phyloP scores from a whole-genome alignment of 2,113 vertebrate species.

The Chamaetylas fuelleborni region DNA sequence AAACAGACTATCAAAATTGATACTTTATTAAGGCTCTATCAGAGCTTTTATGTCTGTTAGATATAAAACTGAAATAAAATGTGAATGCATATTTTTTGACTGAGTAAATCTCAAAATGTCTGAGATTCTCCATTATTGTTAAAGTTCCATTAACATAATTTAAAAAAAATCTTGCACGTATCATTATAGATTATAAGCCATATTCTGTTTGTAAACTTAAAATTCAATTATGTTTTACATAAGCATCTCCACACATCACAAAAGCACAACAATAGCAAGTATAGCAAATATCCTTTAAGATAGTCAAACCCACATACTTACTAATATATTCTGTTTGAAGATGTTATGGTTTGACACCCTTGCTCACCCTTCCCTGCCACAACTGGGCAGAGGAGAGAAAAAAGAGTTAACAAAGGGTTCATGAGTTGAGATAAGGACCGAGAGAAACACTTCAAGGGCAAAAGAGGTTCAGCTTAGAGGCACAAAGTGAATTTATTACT shows the following conservation, averaged over 20 bases:
- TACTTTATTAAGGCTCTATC: not conserved
- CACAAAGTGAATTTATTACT: not conserved
- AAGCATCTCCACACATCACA: not conserved
- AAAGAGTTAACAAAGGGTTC: not conserved
- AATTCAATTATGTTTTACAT: not conserved
- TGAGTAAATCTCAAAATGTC: not conserved
- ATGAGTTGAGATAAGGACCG: not conserved
- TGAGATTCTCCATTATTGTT: not conserved
- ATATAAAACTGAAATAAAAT: not conserved
- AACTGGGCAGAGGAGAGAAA: not conserved
- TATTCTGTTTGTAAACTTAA: not conserved
- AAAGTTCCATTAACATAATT: not conserved
- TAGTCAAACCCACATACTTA: not conserved
- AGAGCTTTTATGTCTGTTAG: not conserved
- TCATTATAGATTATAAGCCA: not conserved
- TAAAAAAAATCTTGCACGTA: not conserved
- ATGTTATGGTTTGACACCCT: not conserved
- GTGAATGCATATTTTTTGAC: not conserved
- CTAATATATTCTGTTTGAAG: not conserved
- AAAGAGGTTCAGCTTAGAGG: not conserved
- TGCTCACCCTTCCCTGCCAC: not conserved
- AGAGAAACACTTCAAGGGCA: not conserved
- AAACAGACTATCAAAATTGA: not conserved
- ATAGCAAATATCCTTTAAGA: not conserved
- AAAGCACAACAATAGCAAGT: not conserved